These are phyloP conservation scores for Sphaerodactylus townsendi DNA, from an alignment of 2,113 vertebrate genomes.

Conservation along the genomic window DNA sequence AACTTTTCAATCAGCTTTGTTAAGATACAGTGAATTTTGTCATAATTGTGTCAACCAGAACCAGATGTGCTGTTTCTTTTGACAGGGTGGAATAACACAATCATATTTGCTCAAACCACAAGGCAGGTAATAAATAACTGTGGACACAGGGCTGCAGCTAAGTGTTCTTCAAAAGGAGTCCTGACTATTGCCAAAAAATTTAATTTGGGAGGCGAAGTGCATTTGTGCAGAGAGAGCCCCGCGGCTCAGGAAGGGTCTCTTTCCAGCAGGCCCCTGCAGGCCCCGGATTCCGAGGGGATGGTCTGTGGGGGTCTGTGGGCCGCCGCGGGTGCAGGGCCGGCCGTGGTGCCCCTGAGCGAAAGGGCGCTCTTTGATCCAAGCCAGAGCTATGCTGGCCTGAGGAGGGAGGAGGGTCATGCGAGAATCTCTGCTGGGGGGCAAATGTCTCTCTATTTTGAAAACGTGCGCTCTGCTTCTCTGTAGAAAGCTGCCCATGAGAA, in stretches of 20 bases:
- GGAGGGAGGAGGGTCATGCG: too few species aligned
- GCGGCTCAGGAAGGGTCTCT: slow-evolving; percentile 56
- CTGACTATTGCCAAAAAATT: slow-evolving; percentile 68
- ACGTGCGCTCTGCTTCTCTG: too few species aligned
- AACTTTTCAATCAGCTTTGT: slow-evolving; percentile 79
- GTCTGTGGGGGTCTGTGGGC: slow-evolving; percentile 3
- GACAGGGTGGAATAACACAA: slow-evolving; percentile 78
- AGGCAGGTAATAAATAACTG: slow-evolving; percentile 80
- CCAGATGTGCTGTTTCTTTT: slow-evolving; percentile 77
- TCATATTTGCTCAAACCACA: slow-evolving; percentile 78
- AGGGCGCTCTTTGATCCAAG: too few species aligned
- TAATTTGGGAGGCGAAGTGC: slow-evolving; percentile 73
- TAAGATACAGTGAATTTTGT: slow-evolving; percentile 82
- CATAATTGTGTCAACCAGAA: slow-evolving; percentile 80
- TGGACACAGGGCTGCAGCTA: slow-evolving; percentile 61
- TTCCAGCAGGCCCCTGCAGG: slow-evolving; percentile 41
- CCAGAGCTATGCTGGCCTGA: too few species aligned
- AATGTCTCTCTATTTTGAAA: too few species aligned
- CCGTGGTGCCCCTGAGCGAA: neutral
- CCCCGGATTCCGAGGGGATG: slow-evolving; percentile 51
- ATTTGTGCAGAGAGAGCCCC: slow-evolving; percentile 71
- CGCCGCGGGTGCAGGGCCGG: neutral
- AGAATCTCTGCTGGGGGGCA: too few species aligned
- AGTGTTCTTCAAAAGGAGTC: slow-evolving; percentile 54
- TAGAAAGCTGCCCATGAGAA: too few species aligned